Evolutionary conservation across 1,140 invertebrate genomes (phyloP).

Genomic region (Drosophila bifasciata): DNA sequence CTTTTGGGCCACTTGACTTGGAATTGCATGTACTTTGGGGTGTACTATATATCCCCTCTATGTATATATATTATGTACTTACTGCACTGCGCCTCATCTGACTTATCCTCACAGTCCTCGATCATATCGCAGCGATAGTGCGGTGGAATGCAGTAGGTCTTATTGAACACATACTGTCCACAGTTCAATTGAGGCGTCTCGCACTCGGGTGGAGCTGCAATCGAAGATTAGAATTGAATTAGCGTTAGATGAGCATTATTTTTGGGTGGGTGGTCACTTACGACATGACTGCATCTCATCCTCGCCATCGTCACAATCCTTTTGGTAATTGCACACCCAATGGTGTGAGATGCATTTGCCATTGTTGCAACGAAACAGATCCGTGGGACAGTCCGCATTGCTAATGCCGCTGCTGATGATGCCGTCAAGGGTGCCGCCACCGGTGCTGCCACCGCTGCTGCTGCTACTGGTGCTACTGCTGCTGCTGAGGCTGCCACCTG

Average conservation of each 20-base stretch:
- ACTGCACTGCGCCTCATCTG: constrained; percentile 97
- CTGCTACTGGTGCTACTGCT: constrained; percentile 43
- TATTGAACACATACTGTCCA: constrained; percentile 96
- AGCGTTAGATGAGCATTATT: no score
- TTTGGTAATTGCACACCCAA: constrained; percentile 95
- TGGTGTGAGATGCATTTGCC: constrained; percentile 93
- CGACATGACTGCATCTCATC: constrained; percentile 95
- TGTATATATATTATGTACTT: constrained; percentile 85
- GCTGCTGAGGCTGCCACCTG: constrained; percentile 56
- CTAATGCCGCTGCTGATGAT: constrained; percentile 40
- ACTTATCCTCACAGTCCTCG: constrained; percentile 96
- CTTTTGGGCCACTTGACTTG: no score
- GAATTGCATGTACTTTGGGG: constrained; percentile 7
- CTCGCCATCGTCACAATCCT: constrained; percentile 94
- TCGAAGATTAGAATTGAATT: background rate
- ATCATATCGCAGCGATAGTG: constrained; percentile 96
- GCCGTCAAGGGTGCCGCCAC: constrained; percentile 10
- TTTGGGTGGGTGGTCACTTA: no score
- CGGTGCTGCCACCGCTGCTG: constrained; percentile 23
- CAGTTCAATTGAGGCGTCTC: constrained; percentile 93
- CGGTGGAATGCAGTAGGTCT: constrained; percentile 95
- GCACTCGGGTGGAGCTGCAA: constrained; percentile 94
- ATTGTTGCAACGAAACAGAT: constrained; percentile 92
- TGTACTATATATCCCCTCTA: no score
- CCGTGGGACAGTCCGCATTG: constrained; percentile 86